A percentile compares a stretch with the other conserved stretches of the same genome.
These are phyloP conservation scores for Cavia aperea DNA, from an alignment of 2,113 vertebrate species.

Conservation along the genomic window DNA sequence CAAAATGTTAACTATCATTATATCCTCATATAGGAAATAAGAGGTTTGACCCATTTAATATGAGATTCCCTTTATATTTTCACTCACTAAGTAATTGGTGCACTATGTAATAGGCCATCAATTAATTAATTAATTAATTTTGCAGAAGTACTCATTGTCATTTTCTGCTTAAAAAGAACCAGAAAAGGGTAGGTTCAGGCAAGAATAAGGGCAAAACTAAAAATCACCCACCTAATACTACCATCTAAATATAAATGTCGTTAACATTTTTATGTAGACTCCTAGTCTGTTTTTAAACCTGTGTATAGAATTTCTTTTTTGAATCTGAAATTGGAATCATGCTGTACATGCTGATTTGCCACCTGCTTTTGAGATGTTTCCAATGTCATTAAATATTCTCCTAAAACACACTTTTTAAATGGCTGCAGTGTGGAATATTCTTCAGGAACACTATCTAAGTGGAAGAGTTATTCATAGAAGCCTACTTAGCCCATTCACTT, in stretches of 20 bases:
- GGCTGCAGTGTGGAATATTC: not conserved
- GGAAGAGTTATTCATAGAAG: slow-evolving; percentile 38
- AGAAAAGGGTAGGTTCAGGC: not conserved
- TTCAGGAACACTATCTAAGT: slow-evolving; percentile 14
- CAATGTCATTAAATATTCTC: slow-evolving; percentile 42
- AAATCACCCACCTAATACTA: not conserved
- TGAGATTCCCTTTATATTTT: slow-evolving; percentile 14
- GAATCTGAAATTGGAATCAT: slow-evolving; percentile 46
- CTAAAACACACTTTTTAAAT: slow-evolving; percentile 41
- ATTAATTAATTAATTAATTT: not conserved
- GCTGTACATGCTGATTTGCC: slow-evolving; percentile 41
- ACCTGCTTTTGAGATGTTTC: slow-evolving; percentile 62
- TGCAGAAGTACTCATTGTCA: not conserved
- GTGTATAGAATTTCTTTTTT: slow-evolving; percentile 44
- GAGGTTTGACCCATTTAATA: not conserved
- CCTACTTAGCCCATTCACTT: slow-evolving; percentile 53
- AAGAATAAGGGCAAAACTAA: not conserved
- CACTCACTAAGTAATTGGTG: slow-evolving; percentile 2
- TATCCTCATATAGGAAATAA: not conserved
- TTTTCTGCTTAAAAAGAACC: slow-evolving; percentile 15
- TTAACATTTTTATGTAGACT: slow-evolving; percentile 41
- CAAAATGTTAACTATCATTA: slow-evolving; percentile 31
- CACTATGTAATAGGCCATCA: not conserved
- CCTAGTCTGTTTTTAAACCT: not conserved
- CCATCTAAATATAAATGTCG: slow-evolving; percentile 35